Base-by-base conservation (phyloP, 2,888 invertebrate species). In the Synergus itoensis region DNA sequence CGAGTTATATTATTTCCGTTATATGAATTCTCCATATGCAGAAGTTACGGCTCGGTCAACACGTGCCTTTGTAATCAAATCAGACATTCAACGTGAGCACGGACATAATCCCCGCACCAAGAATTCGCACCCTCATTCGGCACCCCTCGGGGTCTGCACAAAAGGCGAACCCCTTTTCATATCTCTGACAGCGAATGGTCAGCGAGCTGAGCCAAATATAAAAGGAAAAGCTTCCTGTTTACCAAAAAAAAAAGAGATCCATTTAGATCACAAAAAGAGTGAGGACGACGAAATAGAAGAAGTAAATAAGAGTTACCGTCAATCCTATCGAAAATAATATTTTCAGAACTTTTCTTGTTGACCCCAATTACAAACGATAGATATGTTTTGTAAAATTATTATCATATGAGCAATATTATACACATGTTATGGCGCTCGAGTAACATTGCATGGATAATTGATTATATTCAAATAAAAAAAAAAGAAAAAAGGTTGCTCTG, bases 181-280 rank as follows among this genome's bases (percentile, higher is more conserved):
- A 67, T 67, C 43, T 45, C 45, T 67, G 67, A 67, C 43, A 67
- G 67, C 14, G 21, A 67, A 67, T 67, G 67, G 21, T 45, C 21
- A 67, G 67, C 67, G 43, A 43, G 67, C 45, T 41, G 43, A 41
- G 43, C 18, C 65, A 67, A 67, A 45, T 43, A 67, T 43, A 67
- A 43, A 67, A 67, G 65, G 43, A 67, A 67, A 67, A 67, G 43
- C 43, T 67, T 43, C 41, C 4, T 67, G 67, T 67, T 67, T 67
- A 67, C 67, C 43, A 67, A 67, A 67, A 67, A 67, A 41, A 67
- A 67, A 67, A 43, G 67, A 67, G 67, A 67, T 67, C 67, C 67
- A 67, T 45, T 67, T 67, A 21, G 45, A 45, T 67, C 11, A 67
- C 18, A 67, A 67, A 67, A 67, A 67, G 41, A 18, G 67, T 3